A percentile compares a stretch with the other conserved stretches of the same genome.
phyloP scores from a whole-genome alignment of 2,113 vertebrate genomes.

The Paramormyrops kingsleyae region DNA sequence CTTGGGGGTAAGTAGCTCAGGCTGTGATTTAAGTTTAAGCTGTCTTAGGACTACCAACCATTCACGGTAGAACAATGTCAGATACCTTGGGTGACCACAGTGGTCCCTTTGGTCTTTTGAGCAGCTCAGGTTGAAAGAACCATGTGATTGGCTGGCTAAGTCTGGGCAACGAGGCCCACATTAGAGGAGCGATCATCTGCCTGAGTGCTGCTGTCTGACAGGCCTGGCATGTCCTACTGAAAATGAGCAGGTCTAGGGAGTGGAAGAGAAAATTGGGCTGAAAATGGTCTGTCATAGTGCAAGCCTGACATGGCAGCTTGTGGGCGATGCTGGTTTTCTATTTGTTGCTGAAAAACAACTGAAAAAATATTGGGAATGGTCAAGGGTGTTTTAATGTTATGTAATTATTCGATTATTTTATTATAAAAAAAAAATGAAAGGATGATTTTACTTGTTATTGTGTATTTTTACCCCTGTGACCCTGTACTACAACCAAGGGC shows the following conservation, averaged over 20 bases:
- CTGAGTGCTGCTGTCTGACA: not conserved
- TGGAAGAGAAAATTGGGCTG: not conserved
- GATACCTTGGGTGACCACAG: not conserved
- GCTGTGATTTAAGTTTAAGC: not conserved
- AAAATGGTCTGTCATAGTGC: not conserved
- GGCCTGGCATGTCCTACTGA: not conserved
- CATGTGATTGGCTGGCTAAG: not conserved
- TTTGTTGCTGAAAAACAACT: not conserved
- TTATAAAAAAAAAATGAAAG: not conserved
- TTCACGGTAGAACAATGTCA: not conserved
- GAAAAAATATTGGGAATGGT: not conserved
- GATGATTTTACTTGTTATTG: not conserved
- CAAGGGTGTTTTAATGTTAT: not conserved
- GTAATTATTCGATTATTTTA: not conserved
- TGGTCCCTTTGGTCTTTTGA: not conserved
- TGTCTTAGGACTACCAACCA: not conserved
- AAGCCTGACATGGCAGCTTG: not conserved
- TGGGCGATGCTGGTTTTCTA: not conserved
- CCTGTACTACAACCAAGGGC: not conserved
- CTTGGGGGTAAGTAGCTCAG: slow-evolving; percentile 68
- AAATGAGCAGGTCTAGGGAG: not conserved
- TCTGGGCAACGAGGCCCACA: not conserved
- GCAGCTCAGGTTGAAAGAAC: not conserved
- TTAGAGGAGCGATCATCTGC: not conserved
- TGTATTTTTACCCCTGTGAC: not conserved